Conservation (phyloP, 1,140 invertebrate species). For the Charaxes varanes region DNA sequence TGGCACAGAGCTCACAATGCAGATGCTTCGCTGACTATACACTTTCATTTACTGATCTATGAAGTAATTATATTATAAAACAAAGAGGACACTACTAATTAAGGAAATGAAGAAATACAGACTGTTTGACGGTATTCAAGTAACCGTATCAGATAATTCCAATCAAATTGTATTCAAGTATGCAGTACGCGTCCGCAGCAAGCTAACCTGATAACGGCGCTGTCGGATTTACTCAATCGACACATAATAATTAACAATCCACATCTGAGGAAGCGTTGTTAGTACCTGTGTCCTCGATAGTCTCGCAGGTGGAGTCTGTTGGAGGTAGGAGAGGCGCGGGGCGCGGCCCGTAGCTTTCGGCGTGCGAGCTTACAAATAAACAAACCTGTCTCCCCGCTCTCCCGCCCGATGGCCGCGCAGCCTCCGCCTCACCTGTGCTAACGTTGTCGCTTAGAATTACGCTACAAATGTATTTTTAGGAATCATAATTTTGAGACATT, state of each 20-base stretch:
- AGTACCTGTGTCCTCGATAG: slow-evolving; percentile 4
- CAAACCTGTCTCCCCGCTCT: slow-evolving; percentile 42
- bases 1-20: too few relatives aligned
- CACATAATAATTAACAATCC: slow-evolving; percentile 4
- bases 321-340: slow-evolving; percentile 1
- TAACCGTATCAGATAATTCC: too few relatives aligned
- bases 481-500: too few relatives aligned
- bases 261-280: not conserved
- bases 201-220: slow-evolving; percentile 2
- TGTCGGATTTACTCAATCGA: slow-evolving; percentile 2
- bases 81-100: too few relatives aligned
- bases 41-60: too few relatives aligned
- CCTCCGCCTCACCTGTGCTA: slow-evolving; percentile 16
- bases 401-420: slow-evolving; percentile 16
- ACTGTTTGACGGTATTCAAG: too few relatives aligned
- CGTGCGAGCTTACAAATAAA: slow-evolving; percentile 46
- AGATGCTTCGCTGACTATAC: too few relatives aligned
- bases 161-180: not conserved
- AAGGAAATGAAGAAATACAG: too few relatives aligned
- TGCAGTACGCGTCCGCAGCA: not conserved
- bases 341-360: slow-evolving; percentile 30
- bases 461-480: not conserved
- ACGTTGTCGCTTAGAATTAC: too few relatives aligned
- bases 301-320: not conserved
- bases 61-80: too few relatives aligned